Evolutionary conservation across 2,113 vertebrate species (phyloP), one percentile per base, ranked within the genome.

Genomic region (Ictalurus furcatus): DNA sequence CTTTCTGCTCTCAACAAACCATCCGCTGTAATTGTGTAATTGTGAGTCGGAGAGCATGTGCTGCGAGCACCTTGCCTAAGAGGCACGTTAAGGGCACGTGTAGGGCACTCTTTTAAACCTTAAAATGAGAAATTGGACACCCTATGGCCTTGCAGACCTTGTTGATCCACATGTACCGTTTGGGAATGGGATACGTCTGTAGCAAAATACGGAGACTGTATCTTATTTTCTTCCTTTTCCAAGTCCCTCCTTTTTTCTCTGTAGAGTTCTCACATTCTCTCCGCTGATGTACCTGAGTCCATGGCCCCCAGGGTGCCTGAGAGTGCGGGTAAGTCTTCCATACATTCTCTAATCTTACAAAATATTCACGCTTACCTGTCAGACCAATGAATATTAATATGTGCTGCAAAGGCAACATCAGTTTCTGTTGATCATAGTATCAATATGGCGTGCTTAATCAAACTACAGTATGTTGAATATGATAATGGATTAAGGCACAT

Each of bases 221-320:
- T 56, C 28, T 52, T 48, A n/a, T 69, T 28, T 40, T 59, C 69
- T 85, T 74, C 25, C 37, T 58, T 44, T 69, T n/a, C 16, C 11
- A 73, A n/a, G 12, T 30, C 84, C 30, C 54, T 81, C 71, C 61
- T 87, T 11, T 84, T 90, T 28, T 71, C 89, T 91, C 94, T 93
- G 93, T 94, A 98, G 97, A 94, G 92, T 48, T 93, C 93, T 92
- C 91, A 94, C 93, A 2, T 93, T 84, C 79, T 44, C 90, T 92
- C 91, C 69, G 90, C 93, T 90, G 94, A 82, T 0, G 94, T 90
- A 63, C 82, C 89, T 79, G 88, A 56, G 86, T 94, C 92, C 0
- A 92, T 93, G 88, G 81, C 89, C 90, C 89, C 94, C 93, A 63
- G 90, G 92, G 87, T 94, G 8, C 3, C 90, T 44, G 89, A 90